A percentile compares a stretch with the other conserved stretches of the same genome.
Conservation (phyloP, 2,113 vertebrate genomes). For the Megaptera novaeangliae region DNA sequence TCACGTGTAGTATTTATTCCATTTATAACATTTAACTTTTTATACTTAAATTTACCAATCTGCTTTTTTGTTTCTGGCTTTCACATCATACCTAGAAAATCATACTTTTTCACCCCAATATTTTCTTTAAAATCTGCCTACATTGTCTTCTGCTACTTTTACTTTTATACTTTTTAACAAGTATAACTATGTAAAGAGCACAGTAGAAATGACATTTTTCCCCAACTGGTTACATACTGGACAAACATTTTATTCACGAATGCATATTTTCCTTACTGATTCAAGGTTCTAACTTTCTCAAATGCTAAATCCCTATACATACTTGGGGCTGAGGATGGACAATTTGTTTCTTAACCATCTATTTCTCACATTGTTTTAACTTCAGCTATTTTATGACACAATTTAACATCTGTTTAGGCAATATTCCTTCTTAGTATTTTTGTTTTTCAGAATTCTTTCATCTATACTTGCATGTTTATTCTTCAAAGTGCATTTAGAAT, state of each 20-base stretch:
- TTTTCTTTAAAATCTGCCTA: background rate
- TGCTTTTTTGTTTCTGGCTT: background rate
- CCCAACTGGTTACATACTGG: background rate
- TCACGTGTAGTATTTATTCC: background rate
- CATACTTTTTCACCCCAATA: background rate
- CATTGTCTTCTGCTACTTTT: background rate
- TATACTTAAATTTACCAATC: background rate
- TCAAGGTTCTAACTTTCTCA: background rate
- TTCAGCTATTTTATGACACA: background rate
- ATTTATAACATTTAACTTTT: background rate
- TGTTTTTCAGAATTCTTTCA: background rate
- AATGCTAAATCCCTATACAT: background rate
- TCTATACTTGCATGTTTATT: background rate
- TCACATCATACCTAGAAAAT: background rate
- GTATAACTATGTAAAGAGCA: background rate
- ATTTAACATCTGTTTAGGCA: background rate
- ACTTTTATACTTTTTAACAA: background rate
- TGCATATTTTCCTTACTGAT: background rate
- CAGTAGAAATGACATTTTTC: background rate
- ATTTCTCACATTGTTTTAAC: background rate
- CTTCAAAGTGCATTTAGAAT: conserved; percentile 2
- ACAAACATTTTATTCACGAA: background rate
- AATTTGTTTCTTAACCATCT: background rate
- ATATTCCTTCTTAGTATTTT: background rate
- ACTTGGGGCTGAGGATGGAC: background rate